Conservation (phyloP, 2,888 invertebrate species). For the Lamellibrachia satsuma region DNA sequence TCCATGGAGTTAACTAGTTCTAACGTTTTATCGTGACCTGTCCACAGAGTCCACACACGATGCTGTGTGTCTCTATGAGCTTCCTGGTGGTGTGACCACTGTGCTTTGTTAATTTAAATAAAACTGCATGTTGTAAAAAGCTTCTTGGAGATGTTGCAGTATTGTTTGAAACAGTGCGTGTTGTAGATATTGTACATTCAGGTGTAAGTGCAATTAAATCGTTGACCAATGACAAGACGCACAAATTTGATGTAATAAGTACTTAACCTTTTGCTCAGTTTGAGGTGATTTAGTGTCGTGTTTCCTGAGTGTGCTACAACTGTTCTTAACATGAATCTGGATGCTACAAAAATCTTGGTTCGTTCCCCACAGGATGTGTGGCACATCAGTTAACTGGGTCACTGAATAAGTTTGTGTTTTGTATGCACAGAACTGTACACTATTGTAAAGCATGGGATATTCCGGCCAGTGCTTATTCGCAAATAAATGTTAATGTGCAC, state of each 20-base stretch:
- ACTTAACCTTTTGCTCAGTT: not conserved
- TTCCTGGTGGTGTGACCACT: not conserved
- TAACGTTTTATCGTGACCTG: not conserved
- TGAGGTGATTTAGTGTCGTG: not conserved
- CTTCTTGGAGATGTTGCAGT: not conserved
- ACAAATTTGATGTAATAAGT: not conserved
- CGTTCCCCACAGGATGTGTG: not conserved
- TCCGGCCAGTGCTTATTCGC: not conserved
- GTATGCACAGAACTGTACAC: not conserved
- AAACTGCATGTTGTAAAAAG: not conserved
- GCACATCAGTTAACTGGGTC: not conserved
- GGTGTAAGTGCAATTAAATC: not conserved
- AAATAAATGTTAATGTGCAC: not conserved
- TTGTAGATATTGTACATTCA: constrained; percentile 3
- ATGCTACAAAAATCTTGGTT: not conserved
- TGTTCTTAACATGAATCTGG: not conserved
- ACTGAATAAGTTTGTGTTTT: not conserved
- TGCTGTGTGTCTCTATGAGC: not conserved
- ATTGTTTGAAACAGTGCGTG: not conserved
- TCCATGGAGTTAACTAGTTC: not conserved
- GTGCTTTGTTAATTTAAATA: not conserved
- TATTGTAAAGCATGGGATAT: not conserved
- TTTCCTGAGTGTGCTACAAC: not conserved
- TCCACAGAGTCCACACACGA: not conserved
- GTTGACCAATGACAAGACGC: not conserved